Percentiles rank a stretch among this genome's conserved stretches.
phyloP scores from a whole-genome alignment of 2,113 vertebrate species.

The Python bivittatus region DNA sequence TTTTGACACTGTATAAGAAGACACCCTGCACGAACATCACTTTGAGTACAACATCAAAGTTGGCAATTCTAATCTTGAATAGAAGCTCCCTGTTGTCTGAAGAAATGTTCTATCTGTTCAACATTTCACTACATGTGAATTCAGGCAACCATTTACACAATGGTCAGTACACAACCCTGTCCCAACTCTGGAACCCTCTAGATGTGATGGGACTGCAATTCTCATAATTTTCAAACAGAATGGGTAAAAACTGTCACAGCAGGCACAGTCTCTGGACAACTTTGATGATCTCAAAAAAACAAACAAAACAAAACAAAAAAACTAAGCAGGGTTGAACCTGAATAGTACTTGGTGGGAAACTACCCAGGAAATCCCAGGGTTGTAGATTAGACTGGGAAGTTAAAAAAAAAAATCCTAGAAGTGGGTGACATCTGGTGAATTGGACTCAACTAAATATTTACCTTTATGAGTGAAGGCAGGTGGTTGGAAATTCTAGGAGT shows the following conservation, averaged over 20 bases:
- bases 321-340: background rate
- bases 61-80: background rate
- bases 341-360: background rate
- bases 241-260: background rate
- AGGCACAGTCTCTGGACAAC: background rate
- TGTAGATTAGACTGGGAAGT: background rate
- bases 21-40: background rate
- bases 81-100: background rate
- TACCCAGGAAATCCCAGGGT: background rate
- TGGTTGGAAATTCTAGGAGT: background rate
- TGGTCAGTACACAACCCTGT: background rate
- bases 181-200: background rate
- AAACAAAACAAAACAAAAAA: background rate
- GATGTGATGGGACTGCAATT: background rate
- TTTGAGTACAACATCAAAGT: background rate
- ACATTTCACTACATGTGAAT: background rate
- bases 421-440: background rate
- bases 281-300: background rate
- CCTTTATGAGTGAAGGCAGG: background rate
- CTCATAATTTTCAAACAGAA: background rate
- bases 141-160: background rate
- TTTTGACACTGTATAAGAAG: background rate
- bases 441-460: background rate
- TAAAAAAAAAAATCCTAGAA: background rate
- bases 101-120: background rate